Base-by-base conservation (phyloP, 2,113 vertebrate genomes). In the Collichthys lucidus region DNA sequence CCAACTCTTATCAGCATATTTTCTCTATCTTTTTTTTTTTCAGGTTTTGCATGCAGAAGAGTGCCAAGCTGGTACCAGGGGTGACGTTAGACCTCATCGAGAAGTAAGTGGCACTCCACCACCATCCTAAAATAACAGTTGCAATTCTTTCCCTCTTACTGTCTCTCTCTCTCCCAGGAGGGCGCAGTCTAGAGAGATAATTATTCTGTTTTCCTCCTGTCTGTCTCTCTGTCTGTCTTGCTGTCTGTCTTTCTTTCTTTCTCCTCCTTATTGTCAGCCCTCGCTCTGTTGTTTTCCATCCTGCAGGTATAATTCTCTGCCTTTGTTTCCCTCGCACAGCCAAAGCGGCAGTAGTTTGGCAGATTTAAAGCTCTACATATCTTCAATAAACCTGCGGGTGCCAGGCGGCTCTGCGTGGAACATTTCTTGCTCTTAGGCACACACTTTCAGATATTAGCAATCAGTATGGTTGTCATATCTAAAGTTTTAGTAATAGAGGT, bases 31-130 rank as follows among this genome's bases (percentile, higher is more conserved):
- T 31, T 31, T 29, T 31, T 31, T 31, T 74, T 59, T 68, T 62
- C 94, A 99, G 98, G 98, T 99, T 99, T 90, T 99, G 98, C 86
- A 99, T 99, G 97, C 98, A 99, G 96, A 99, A 98, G 91, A 99
- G 98, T 80, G 96, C 98, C 81, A 97, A 96, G 80, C 90, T 99
- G 95, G 98, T 99, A 91, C 98, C 98, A 17, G 98, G 98, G 86
- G 98, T 99, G 93, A 99, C 97, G 0, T 93, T 99, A 95, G 98
- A 99, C 94, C 95, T 99, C 82, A 99, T 99, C 79, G 98, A 99
- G 90, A 99, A 99, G 98, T 99, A 96, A 96, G 97, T 91, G 55
- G 35, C 70, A 55, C 84, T 76, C 44, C 49, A 64, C 57, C 22
- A 12, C 61, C 40, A 11, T 77, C 60, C 55, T 62, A 20, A 71